Evolutionary conservation across 2,888 invertebrate species (phyloP), one percentile per base, ranked within the genome.

Genomic region (Ormyrus thymus): DNA sequence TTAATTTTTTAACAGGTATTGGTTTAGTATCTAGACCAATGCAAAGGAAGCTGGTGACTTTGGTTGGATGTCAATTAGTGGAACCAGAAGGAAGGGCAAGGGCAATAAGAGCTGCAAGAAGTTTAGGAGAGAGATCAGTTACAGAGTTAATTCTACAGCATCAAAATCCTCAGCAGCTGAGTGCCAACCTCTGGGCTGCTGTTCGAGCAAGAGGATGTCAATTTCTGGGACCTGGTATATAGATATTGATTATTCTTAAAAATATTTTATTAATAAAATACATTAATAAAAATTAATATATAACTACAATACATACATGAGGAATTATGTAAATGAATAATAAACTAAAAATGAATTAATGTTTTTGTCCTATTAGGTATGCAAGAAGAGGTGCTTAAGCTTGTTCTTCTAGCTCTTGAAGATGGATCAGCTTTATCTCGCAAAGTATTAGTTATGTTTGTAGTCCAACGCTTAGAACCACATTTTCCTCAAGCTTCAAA

Each of bases 401-500:
- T 99, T 83, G 98, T 99, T 62, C 92, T 99, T 58, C 91, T 98
- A 81, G 98, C 98, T 0, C 91, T 99, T 68, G 98, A 98, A 90
- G 98, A 99, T 91, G 98, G 98, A 9, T 97, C 97, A 0, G 97
- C 97, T 5, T 91, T 98, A 81, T 98, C 97, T 0, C 93, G 97
- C 83, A 97, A 97, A 92, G 97, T 97, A 68, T 92, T 99, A 86
- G 99, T 99, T 82, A 97, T 99, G 97, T 99, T 98, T 92, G 98
- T 99, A 64, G 98, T 99, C 81, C 98, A 99, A 91, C 93, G 97
- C 87, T 92, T 99, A 84, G 97, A 97, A 90, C 97, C 98, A 64
- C 97, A 98, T 90, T 97, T 97, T 90, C 96, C 97, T 0, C 97
- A 97, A 91, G 98, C 98, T 78, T 98, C 98, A 29, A 99, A 99